Base-by-base conservation (phyloP, 2,113 vertebrate species). In the Forbesichthys papilliferus region DNA sequence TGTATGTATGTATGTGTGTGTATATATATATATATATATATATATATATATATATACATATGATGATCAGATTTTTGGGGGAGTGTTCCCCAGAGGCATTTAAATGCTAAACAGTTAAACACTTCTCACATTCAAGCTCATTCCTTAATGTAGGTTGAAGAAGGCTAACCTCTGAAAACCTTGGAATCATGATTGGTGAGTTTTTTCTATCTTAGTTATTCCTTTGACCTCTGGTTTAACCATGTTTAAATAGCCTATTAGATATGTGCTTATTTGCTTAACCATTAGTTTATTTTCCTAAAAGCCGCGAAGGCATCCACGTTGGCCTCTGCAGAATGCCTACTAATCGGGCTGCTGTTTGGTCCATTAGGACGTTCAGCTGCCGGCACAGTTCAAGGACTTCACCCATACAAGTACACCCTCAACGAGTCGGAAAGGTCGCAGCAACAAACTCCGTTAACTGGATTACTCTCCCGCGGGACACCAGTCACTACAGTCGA, bases 331-430 rank as follows among this genome's bases (percentile, higher is more conserved):
- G 75, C 90, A 18, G 67, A 27, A 27, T 27, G 27, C 27, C 27
- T 90, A 49, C 80, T 93, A 71, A 27, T 94, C 86, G 90, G 90
- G 65, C 88, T 96, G 68, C 87, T 96, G 62, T 80, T 91, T 69
- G 80, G 85, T 0, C 66, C 88, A 1, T 79, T 84, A 0, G 90
- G 89, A 68, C 92, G 88, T 14, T 88, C 92, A 34, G 93, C 89
- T 66, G 93, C 90, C 33, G 61, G 82, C 69, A 84, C 93, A 77
- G 69, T 93, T 48, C 95, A 96, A 72, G 94, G 95, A 48, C 96
- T 95, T 3, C 92, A 96, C 6, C 94, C 94, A 1, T 94, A 94
- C 88, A 98, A 98, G 77, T 93, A 92, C 78, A 94, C 92, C 75
- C 94, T 93, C 49, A 95, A 96, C 64, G 92, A 95, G 68, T 93